Base-by-base conservation (phyloP, 2,888 invertebrate genomes). In the Eulithis testata region DNA sequence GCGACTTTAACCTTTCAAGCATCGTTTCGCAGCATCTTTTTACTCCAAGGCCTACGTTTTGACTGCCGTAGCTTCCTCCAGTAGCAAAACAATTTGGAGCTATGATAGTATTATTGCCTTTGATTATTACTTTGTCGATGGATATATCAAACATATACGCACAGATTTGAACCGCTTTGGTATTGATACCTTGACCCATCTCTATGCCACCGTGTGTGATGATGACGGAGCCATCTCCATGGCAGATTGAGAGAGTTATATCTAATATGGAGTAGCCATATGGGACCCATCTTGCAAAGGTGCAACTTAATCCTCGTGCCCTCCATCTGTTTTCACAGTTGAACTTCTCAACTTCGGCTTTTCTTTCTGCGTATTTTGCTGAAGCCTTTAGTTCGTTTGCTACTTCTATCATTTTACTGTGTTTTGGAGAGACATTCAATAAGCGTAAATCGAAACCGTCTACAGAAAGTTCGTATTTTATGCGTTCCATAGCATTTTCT, bases 121-220 rank as follows among this genome's bases (percentile, higher is more conserved):
- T 96, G 0, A 97, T 93, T 47, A 90, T 90, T 6, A 97, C 90
- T 84, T 94, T 90, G 0, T 94, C 93, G 54, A 97, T 69, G 1
- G 95, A 93, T 60, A 96, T 94, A 1, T 94, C 94, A 4, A 96
- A 85, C 11, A 91, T 91, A 72, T 95, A 92, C 0, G 96, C 96
- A 63, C 94, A 94, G 0, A 95, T 94, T 89, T 96, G 95, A 6
- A 94, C 93, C 0, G 94, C 94, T 94, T 95, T 87, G 3, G 96
- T 96, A 69, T 96, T 87, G 49, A 96, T 91, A 1, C 96, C 96
- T 89, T 97, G 96, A 0, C 96, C 96, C 81, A 94, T 92, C 86
- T 95, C 95, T 43, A 95, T 86, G 2, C 95, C 95, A 36, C 94
- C 94, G 70, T 95, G 95, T 2, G 93, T 83, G n/a, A 96, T 89